Base-by-base conservation (phyloP, 2,113 vertebrate genomes). In the Gnathochromis pfefferi region DNA sequence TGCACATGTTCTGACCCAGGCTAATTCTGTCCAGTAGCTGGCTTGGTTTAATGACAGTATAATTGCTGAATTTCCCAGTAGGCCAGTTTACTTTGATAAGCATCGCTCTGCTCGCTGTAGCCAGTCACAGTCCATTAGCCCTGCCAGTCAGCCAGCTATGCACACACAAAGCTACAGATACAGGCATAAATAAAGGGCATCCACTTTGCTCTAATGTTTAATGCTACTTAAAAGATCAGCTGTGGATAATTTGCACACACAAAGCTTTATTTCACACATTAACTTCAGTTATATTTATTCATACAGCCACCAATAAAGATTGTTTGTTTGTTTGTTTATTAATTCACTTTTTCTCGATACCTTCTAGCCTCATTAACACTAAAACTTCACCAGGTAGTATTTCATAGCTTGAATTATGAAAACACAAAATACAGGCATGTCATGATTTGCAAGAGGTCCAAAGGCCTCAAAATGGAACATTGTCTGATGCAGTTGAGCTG, bases 21-120 rank as follows among this genome's bases (percentile, higher is more conserved):
- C 8, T 42, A n/a, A 28, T 42, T 63, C 47, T 45, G 14, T 42
- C 38, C 68, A 16, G 79, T 51, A 40, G 53, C 47, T 75, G 85
- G 33, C 55, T 79, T 80, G 14, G 70, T 83, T 21, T 84, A 82
- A 83, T 58, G 26, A 57, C 81, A 78, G 28, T 21, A 9, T 85
- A 85, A 88, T 81, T 78, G 51, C 83, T 86, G 63, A 26, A n/a
- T 60, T 60, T 89, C 91, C 88, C 88, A 81, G 80, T 54, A 33
- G 91, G 45, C 78, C 45, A 80, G 80, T 88, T 90, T 65, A 87
- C 82, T 60, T 78, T 91, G 89, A 92, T 92, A 85, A 91, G 82
- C 83, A 90, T 91, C 85, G 6, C 54, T 80, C 54, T 79, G 87
- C 86, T 78, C 73, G 47, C 83, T 85, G 84, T 83, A 88, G 40